phyloP scores from a whole-genome alignment of 1,140 invertebrate genomes.

The Caenorhabditis elegans region DNA sequence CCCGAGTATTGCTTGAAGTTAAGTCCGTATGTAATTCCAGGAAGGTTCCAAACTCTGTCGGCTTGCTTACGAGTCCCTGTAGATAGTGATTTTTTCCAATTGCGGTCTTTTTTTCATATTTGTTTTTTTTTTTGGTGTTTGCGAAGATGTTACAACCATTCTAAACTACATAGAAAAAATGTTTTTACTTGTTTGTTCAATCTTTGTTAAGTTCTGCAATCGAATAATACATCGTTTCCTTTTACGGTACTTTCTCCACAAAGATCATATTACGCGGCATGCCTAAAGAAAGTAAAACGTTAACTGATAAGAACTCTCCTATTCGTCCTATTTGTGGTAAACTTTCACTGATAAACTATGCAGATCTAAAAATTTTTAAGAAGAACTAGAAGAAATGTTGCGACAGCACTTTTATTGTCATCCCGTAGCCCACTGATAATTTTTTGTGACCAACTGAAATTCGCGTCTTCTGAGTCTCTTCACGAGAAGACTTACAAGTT shows the following conservation, averaged over 20 bases:
- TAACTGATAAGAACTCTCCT: background rate
- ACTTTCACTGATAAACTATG: background rate
- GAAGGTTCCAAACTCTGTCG: conserved; percentile 45
- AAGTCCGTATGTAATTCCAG: conserved; percentile 46
- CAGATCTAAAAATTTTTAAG: no score
- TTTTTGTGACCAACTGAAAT: background rate
- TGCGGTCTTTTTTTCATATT: background rate
- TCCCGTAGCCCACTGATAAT: background rate
- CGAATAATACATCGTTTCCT: no score
- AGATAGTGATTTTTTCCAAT: background rate
- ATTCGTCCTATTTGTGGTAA: background rate
- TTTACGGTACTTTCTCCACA: no score
- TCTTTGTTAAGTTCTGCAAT: no score
- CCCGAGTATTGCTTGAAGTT: conserved; percentile 53
- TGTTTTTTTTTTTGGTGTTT: no score
- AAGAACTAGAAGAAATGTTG: no score
- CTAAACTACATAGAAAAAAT: no score
- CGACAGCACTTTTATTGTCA: background rate
- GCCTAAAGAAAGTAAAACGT: background rate
- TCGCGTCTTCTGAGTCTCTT: background rate
- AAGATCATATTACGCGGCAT: no score
- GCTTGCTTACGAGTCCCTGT: conserved; percentile 41
- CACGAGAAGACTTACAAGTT: background rate
- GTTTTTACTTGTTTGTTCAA: no score
- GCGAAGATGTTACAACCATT: no score